Evolutionary conservation across 2,797 vertebrate genomes (phyloP).

Genomic region (Iguana delicatissima): DNA sequence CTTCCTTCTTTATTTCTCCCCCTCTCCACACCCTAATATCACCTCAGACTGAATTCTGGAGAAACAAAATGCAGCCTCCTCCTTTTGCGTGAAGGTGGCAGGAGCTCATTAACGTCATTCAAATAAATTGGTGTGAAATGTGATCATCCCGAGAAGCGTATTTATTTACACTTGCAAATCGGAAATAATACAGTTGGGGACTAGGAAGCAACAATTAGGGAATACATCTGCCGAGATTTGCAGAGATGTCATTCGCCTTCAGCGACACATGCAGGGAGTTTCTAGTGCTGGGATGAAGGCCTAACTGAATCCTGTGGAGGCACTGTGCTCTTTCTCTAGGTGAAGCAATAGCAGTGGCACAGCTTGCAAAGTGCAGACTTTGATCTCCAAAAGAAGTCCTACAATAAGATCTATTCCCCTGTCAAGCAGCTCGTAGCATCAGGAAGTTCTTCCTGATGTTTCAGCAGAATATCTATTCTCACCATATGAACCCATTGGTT

Average conservation of each 20-base stretch:
- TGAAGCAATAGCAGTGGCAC: slow-evolving; percentile 38
- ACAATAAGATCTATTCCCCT: background rate
- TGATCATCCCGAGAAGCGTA: slow-evolving; percentile 64
- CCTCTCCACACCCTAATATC: slow-evolving; percentile 36
- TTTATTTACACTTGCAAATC: slow-evolving; percentile 75
- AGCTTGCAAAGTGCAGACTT: slow-evolving; percentile 35
- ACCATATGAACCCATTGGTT: too few species aligned
- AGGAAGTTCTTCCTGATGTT: too few species aligned
- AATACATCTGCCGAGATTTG: slow-evolving; percentile 65
- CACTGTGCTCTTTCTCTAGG: slow-evolving; percentile 36
- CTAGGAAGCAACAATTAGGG: slow-evolving; percentile 71
- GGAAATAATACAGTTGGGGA: slow-evolving; percentile 60
- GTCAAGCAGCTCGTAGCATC: too few species aligned
- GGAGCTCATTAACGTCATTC: slow-evolving; percentile 74
- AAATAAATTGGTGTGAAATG: slow-evolving; percentile 77
- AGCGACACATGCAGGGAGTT: slow-evolving; percentile 38
- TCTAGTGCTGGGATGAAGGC: slow-evolving; percentile 48
- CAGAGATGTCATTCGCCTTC: slow-evolving; percentile 45
- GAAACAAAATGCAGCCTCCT: slow-evolving; percentile 44
- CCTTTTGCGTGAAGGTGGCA: slow-evolving; percentile 47
- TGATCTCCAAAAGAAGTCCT: slow-evolving; percentile 4
- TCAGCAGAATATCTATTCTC: too few species aligned
- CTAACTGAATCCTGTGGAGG: slow-evolving; percentile 69
- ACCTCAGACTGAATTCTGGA: slow-evolving; percentile 32
- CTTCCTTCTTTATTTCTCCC: background rate